phyloP scores from a whole-genome alignment of 1,140 invertebrate species.

The Anastrepha ludens region DNA sequence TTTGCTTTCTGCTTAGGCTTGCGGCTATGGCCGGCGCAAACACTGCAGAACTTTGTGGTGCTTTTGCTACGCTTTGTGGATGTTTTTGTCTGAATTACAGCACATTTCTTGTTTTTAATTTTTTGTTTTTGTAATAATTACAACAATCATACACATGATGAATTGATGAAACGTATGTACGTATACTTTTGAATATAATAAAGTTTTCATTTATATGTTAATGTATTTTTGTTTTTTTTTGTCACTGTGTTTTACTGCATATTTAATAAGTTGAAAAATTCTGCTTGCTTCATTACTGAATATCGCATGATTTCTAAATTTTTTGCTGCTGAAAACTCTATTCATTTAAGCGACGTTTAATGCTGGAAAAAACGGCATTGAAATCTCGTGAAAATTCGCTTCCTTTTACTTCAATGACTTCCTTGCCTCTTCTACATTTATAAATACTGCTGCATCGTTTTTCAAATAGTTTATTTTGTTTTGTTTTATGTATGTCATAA shows the following conservation, averaged over 20 bases:
- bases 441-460: not conserved
- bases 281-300: constrained; percentile 19
- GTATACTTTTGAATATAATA: constrained; percentile 30
- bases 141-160: not conserved
- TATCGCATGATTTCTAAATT: not conserved
- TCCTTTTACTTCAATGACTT: constrained; percentile 39
- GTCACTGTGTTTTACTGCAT: not conserved
- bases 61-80: not conserved
- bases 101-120: not conserved
- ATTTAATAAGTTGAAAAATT: constrained; percentile 18
- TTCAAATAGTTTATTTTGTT: not conserved
- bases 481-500: not conserved
- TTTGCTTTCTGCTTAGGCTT: not conserved
- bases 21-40: not conserved
- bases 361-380: constrained; percentile 55
- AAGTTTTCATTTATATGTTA: not conserved
- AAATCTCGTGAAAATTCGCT: constrained; percentile 57
- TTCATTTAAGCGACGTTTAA: constrained; percentile 17
- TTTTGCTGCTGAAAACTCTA: not conserved
- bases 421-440: not conserved
- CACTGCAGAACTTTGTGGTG: not conserved
- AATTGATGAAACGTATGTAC: constrained; percentile 51
- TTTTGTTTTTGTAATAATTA: not conserved
- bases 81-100: not conserved
- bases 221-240: not conserved